Base-by-base conservation (phyloP, 2,888 invertebrate species). In the Dione vanillae region DNA sequence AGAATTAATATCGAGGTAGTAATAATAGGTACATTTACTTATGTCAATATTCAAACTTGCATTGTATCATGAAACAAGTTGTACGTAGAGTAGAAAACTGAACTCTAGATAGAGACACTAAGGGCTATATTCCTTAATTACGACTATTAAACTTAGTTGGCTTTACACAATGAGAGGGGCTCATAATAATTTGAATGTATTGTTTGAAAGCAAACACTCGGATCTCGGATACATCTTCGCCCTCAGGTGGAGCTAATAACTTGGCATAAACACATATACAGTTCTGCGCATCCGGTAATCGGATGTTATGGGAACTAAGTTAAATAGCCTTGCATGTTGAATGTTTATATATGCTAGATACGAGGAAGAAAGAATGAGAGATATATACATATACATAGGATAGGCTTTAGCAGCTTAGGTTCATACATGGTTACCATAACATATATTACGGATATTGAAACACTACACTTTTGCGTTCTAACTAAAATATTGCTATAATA, bases 211-310 rank as follows among this genome's bases (percentile, higher is more conserved):
- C 85, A 88, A 88, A 89, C 88, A 88, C 75, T 76, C 75, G 61
- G 77, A 75, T 80, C 76, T 76, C 75, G 56, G 77, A 75, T 80
- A 79, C 74, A 74, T 75, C 78, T 83, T 80, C 80, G 80, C 84
- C 88, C 88, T 81, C 90, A 91, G 90, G 90, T 91, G 86, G 81
- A 88, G 87, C 87, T 89, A 89, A 89, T 90, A 89, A 86, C 86
- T 83, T 69, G 62, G 69, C 20, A 54, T 58, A 66, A 66, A 51
- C 61, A 64, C 69, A 65, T 65, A 59, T 71, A 71, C 71, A 67
- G 59, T 43, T 66, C 68, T 41, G 52, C 58, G 56, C 27, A 58
- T 66, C 69, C 69, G 69, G 43, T 71, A 66, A 69, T 69, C 69
- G 64, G 69, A 66, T 56, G 49, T 64, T 66, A 19, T 35, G 69